Conservation (phyloP, 2,888 invertebrate species). For the Blastobasis adustella region DNA sequence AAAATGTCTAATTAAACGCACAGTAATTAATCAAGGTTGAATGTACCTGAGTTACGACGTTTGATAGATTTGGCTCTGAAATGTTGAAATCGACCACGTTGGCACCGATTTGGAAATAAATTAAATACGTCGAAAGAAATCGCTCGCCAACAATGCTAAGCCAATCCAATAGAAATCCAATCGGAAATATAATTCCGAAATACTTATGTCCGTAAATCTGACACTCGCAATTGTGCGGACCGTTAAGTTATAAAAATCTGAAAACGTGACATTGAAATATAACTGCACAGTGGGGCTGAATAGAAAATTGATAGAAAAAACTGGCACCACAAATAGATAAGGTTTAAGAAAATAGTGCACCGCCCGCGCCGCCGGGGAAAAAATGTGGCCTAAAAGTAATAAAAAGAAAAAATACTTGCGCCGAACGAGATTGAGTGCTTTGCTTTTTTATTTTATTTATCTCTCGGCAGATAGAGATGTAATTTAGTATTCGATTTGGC, state of each 20-base stretch:
- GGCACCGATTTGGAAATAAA: no score
- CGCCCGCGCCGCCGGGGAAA: no score
- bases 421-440: conserved; percentile 1
- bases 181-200: no score
- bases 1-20: conserved; percentile 16
- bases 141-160: no score
- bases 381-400: no score
- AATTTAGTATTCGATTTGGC: conserved; percentile 26
- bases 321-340: not conserved
- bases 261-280: not conserved
- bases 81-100: no score
- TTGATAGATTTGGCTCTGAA: no score
- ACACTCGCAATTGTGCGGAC: no score
- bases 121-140: no score
- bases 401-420: not conserved
- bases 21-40: conserved; percentile 11
- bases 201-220: no score
- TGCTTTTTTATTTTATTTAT: not conserved
- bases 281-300: conserved; percentile 2
- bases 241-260: not conserved
- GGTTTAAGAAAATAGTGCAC: no score
- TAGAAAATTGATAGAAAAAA: not conserved
- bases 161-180: no score
- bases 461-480: conserved; percentile 19
- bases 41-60: not conserved